Base-by-base conservation (phyloP, 2,797 vertebrate species). In the Tokudaia muenninki region DNA sequence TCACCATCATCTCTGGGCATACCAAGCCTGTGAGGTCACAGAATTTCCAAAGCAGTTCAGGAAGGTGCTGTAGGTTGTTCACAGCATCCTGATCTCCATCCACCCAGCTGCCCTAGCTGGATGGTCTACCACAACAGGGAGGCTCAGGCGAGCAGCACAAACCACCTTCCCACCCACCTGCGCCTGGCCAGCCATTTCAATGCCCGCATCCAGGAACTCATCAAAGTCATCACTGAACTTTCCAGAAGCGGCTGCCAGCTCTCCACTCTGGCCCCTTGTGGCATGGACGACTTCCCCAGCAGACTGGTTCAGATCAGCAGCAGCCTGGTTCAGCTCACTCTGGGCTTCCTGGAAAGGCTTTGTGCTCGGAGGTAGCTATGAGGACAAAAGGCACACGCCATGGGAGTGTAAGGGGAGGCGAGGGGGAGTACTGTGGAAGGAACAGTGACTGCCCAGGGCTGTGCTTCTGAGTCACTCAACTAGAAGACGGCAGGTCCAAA, bases 161-260 rank as follows among this genome's bases (percentile, higher is more conserved):
- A 65, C 34, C 2, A 1, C 57, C 4, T 6, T 6, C 5, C 63
- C 94, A 97, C 97, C 72, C 98, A 99, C 99, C 98, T 99, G 99
- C 44, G 99, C 99, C 98, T 99, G 99, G 95, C 99, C 99, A 37
- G 99, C 99, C 99, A 99, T 99, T 99, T 99, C 99, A 94, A 99
- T 99, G 90, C 99, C 99, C 75, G 99, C 99, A 88, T 99, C 99
- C 50, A 99, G 99, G 98, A 99, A 99, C 96, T 99, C 99, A 93
- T 99, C 99, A 87, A 99, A 99, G 98, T 99, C 99, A 94, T 99
- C 99, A 91, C 99, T 99, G 98, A 99, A 99, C 98, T 99, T 99
- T 50, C 99, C 99, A 0, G 99, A 99, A 88, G 99, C 99, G 16
- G 99, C 99, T 1, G 99, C 99, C 98, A 99, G 98, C 98, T 99